Percentiles rank a stretch among this genome's conserved stretches.
Evolutionary conservation across 2,888 invertebrate species (phyloP).

Genomic region (Zhengitettix transpicula): DNA sequence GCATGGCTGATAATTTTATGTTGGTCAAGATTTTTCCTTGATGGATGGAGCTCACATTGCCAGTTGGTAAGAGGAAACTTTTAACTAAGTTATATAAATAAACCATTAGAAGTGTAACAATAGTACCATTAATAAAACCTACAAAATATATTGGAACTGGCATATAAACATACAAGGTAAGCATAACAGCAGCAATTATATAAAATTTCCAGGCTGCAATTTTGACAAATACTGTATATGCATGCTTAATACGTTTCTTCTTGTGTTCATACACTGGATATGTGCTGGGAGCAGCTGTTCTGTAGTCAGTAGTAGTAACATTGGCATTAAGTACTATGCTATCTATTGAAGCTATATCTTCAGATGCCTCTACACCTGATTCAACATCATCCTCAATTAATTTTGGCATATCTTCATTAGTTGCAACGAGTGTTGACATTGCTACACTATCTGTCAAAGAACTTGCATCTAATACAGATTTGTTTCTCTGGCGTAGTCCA

Average conservation of each 20-base stretch:
- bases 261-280: background rate
- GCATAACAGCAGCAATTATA: background rate
- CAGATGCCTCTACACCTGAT: conserved; percentile 34
- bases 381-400: conserved; percentile 27
- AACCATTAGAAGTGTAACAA: background rate
- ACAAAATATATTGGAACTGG: background rate
- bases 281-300: background rate
- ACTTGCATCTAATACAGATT: background rate
- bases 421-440: background rate
- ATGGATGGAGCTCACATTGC: too few relatives aligned
- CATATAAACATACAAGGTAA: background rate
- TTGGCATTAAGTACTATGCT: background rate
- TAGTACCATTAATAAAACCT: conserved; percentile 4
- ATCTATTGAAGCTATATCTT: conserved; percentile 22
- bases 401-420: background rate
- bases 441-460: background rate
- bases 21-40: background rate
- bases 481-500: background rate
- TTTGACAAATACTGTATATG: background rate
- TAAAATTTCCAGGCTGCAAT: background rate
- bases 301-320: conserved; percentile 8
- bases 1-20: background rate
- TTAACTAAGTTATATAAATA: background rate
- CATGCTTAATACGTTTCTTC: background rate
- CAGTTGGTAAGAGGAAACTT: background rate